Conservation (phyloP, 23 tunicate genomes). For the Halocynthia aurantium region DNA sequence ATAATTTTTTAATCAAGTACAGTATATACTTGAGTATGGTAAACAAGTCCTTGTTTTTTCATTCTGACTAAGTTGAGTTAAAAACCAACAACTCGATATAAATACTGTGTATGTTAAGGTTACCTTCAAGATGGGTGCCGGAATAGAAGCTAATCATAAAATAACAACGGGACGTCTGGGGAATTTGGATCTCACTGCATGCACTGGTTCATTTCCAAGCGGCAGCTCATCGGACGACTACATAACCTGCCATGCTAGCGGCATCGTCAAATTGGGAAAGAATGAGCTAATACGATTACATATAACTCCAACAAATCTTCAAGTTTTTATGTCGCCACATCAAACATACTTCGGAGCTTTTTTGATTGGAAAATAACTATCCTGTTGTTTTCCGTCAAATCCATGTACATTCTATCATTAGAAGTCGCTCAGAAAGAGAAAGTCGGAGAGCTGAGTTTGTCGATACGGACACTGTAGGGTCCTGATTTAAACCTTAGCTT, state of each 20-base stretch:
- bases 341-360: conserved; percentile 11
- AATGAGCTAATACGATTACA: not conserved
- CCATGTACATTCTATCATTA: too few species aligned
- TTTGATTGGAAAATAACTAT: not conserved
- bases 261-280: not conserved
- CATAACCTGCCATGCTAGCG: conserved; percentile 8
- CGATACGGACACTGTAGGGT: too few species aligned
- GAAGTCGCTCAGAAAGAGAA: too few species aligned
- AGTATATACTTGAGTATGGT: not conserved
- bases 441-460: too few species aligned
- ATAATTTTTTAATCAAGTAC: too few species aligned
- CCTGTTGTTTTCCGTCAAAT: too few species aligned
- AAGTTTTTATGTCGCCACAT: not conserved
- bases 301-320: not conserved
- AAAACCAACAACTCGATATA: too few species aligned
- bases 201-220: conserved; percentile 3
- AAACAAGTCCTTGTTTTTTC: not conserved
- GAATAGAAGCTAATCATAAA: not conserved
- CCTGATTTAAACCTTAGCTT: too few species aligned
- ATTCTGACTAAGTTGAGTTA: too few species aligned
- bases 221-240: not conserved
- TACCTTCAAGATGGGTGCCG: not conserved
- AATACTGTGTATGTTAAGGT: not conserved
- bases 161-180: not conserved
- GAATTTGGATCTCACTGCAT: not conserved